Evolutionary conservation across 2,113 vertebrate species (phyloP), one percentile per base, ranked within the genome.

Genomic region (Lophura nycthemera): DNA sequence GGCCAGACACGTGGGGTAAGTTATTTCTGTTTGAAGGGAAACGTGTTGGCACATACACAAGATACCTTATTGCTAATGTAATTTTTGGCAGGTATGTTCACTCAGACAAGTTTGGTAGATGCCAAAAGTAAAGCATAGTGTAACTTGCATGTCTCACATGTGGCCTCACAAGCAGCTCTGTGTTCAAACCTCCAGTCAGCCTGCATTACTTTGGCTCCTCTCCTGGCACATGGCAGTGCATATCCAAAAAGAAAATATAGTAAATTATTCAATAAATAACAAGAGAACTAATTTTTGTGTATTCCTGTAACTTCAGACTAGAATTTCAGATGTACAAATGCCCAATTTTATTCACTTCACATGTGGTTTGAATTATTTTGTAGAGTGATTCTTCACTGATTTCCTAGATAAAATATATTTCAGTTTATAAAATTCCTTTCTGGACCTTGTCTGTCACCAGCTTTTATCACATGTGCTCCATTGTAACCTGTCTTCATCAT

Each of bases 81-180:
- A 94, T 82, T 96, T 95, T 95, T 97, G 95, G 90, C 93, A 88
- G 72, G 42, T 90, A 63, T 8, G 27, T 81, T 90, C 72, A 11
- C 61, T 90, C 76, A 84, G 64, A 59, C 61, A 47, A 82, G 61
- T 67, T 61, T 75, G 8, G 52, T 83, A 63, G 47, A 88, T 92
- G 85, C 69, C 73, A 91, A 81, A 92, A 88, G 57, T 43, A 45
- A 78, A 96, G 30, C 1, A 0, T 16, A 88, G 56, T 54, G 43
- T 69, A 91, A 88, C 57, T 89, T 67, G 22, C 3, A 45, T 86
- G 88, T 91, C 80, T 96, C 83, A 69, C 83, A 80, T 60, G 69
- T 78, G 76, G 76, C 65, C 57, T 76, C 60, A 95, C 64, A 90
- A 88, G 56, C 59, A 77, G 38, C 20, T 40, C 27, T 84, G 48